Conservation (phyloP, 2,113 vertebrate genomes). For the Henicopernis longicauda region DNA sequence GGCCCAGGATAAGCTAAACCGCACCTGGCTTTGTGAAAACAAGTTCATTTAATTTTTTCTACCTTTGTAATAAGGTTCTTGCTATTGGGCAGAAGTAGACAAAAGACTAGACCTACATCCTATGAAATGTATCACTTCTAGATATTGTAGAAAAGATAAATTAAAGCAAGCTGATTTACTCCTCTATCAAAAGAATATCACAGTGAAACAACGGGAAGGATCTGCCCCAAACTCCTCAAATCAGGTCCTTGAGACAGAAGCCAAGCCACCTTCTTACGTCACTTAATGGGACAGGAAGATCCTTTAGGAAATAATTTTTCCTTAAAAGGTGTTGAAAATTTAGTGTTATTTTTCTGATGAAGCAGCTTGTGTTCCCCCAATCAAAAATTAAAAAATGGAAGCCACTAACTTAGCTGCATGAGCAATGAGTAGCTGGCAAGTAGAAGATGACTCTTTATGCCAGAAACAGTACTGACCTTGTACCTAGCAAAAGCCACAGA, state of each 20-base stretch:
- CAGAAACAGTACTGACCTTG: background rate
- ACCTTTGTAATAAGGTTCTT: background rate
- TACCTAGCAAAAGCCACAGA: background rate
- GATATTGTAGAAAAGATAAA: background rate
- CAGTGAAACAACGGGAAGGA: background rate
- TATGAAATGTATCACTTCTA: rapidly evolving
- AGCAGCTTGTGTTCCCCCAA: background rate
- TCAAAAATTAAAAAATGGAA: background rate
- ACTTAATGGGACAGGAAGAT: background rate
- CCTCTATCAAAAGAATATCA: background rate
- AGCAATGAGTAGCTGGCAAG: background rate
- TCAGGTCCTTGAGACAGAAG: background rate
- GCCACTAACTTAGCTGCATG: background rate
- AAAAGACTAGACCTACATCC: background rate
- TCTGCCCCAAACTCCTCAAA: background rate
- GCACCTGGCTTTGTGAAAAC: background rate
- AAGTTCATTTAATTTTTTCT: background rate
- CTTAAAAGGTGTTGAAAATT: background rate
- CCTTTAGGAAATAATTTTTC: background rate
- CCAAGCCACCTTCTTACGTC: background rate
- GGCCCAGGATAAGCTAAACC: background rate
- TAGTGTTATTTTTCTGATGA: background rate
- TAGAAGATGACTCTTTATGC: background rate
- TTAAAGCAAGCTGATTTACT: background rate
- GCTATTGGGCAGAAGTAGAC: background rate